A percentile compares a stretch with the other conserved stretches of the same genome.
Conservation (phyloP, 2,888 invertebrate species). For the Heliconius sara region DNA sequence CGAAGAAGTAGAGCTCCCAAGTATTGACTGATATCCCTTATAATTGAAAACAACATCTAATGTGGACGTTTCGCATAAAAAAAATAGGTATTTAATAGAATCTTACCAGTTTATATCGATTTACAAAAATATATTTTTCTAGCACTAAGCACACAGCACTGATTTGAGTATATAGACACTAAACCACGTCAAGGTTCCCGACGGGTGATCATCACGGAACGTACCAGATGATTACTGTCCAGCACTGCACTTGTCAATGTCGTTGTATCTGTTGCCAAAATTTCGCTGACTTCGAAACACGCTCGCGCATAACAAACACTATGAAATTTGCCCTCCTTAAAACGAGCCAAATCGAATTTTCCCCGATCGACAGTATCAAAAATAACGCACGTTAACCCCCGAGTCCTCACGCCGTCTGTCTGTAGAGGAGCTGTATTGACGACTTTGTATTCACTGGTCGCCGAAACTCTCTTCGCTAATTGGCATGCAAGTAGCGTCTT, state of each 20-base stretch:
- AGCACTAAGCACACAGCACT: conserved; percentile 39
- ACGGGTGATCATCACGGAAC: conserved; percentile 66
- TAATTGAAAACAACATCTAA: conserved; percentile 37
- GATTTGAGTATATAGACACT: conserved; percentile 29
- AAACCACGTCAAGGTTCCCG: conserved; percentile 64
- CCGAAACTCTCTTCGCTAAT: conserved; percentile 80
- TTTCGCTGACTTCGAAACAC: conserved; percentile 69
- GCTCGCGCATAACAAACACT: conserved; percentile 69
- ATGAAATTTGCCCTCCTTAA: conserved; percentile 58
- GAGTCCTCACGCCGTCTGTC: conserved; percentile 65
- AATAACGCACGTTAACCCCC: conserved; percentile 65
- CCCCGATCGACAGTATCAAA: conserved; percentile 55
- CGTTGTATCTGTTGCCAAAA: conserved; percentile 70
- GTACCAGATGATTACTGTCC: conserved; percentile 61
- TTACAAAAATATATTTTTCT: background rate
- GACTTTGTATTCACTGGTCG: conserved; percentile 76
- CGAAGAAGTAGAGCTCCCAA: background rate
- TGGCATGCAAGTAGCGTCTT: conserved; percentile 74
- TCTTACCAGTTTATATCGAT: conserved; percentile 23
- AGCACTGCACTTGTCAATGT: conserved; percentile 53
- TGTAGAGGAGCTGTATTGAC: conserved; percentile 57
- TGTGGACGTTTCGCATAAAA: conserved; percentile 22
- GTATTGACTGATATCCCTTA: conserved; percentile 16
- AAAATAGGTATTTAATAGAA: background rate
- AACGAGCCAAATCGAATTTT: conserved; percentile 60